Evolutionary conservation across 2,888 invertebrate genomes (phyloP), one percentile per base, ranked within the genome.

Genomic region (Bellardia bayeri): DNA sequence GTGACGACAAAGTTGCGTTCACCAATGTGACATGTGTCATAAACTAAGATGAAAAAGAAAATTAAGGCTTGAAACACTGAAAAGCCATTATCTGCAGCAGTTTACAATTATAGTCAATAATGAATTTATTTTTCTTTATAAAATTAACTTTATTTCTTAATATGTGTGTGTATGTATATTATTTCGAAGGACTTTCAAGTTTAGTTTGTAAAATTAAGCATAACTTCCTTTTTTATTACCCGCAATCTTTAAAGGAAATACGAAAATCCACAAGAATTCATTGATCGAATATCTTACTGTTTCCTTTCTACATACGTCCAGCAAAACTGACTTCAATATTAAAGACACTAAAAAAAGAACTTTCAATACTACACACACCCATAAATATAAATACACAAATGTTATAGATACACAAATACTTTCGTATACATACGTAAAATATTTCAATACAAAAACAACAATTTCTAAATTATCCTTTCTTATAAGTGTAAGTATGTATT

Each of bases 21-120:
- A 71, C 83, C 49, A 81, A 16, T 81, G 54, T 78, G 69, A 82
- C 84, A 87, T 78, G 72, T 82, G 84, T 84, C 84, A 82, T 66
- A 79, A 58, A 63, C 56, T 13, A 75, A 74, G 40, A 74, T 61
- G 42, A 7, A 42, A 9, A 79, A 54, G 40, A 42, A 45, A 49
- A 40, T 40, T 61, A 85, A 72, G 33, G 33, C 40, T 51, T 71
- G 16, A 5, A 68, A 66, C 11, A 51, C 42, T 76, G 82, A 82
- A 82, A 82, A 56, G 54, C 45, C 71, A 81, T 81, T 87, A 72
- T 66, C 45, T 49, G 14, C 42, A 42, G 61, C 69, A 80, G 56
- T 61, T 75, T 40, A 61, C 51, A 42, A 66, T 37, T 45, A 76
- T n/a, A 49, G 16, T 66, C 71, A 76, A 58, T 81, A 58, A 78